A percentile compares a stretch with the other conserved stretches of the same genome.
phyloP scores from a whole-genome alignment of 2,888 invertebrate species.

The Ctena decussata region DNA sequence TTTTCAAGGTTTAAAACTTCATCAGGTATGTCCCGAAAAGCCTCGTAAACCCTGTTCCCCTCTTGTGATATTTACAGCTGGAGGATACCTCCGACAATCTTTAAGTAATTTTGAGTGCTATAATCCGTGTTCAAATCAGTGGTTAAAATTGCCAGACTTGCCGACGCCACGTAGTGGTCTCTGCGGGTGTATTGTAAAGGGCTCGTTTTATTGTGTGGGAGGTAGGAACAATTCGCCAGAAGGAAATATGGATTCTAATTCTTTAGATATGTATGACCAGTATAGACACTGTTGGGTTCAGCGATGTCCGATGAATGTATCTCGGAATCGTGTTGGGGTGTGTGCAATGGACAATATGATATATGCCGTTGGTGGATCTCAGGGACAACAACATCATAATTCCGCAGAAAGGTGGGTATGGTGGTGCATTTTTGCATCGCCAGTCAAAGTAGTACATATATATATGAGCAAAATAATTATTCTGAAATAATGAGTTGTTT shows the following conservation, averaged over 20 bases:
- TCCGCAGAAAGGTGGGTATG: conserved; percentile 94
- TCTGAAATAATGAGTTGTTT: too few species aligned
- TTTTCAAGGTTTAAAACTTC: conserved; percentile 95
- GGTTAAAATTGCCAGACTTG: conserved; percentile 94
- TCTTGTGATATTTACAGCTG: conserved; percentile 96
- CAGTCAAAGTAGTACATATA: too few species aligned
- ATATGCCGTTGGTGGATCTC: conserved; percentile 97
- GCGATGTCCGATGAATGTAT: conserved; percentile 93
- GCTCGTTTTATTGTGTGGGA: conserved; percentile 96
- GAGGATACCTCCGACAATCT: conserved; percentile 95
- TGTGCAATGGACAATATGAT: conserved; percentile 97
- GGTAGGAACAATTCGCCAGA: conserved; percentile 95
- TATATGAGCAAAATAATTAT: too few species aligned
- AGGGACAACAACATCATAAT: conserved; percentile 94
- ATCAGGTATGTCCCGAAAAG: conserved; percentile 93
- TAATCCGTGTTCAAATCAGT: conserved; percentile 94
- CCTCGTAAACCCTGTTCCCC: conserved; percentile 93
- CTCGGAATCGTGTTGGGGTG: conserved; percentile 96
- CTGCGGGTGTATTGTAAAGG: conserved; percentile 85
- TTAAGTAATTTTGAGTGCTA: conserved; percentile 95
- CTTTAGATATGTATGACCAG: conserved; percentile 95
- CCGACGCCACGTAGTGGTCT: conserved; percentile 94
- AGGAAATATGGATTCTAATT: conserved; percentile 90
- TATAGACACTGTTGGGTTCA: conserved; percentile 94
- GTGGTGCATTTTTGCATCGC: too few species aligned